Evolutionary conservation across 2,888 invertebrate genomes (phyloP).

Genomic region (Drosophila tanythrix): DNA sequence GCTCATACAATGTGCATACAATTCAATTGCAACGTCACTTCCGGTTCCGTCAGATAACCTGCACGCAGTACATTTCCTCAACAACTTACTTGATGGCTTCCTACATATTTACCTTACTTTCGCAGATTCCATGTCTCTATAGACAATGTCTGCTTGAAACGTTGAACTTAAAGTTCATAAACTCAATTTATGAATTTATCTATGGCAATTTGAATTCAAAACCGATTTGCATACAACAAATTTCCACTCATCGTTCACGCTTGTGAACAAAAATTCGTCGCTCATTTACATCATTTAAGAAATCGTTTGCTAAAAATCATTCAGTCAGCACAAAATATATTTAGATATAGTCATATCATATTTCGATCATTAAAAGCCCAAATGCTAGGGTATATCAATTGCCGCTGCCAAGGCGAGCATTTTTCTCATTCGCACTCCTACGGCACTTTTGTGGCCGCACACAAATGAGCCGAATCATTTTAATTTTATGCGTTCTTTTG

Average conservation of each 20-base stretch:
- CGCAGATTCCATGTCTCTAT: neutral
- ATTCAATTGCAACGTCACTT: conserved; percentile 75
- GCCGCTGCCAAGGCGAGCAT: neutral
- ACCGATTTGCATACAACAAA: neutral
- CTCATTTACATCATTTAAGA: neutral
- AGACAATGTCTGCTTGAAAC: neutral
- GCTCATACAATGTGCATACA: conserved; percentile 55
- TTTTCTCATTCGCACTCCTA: neutral
- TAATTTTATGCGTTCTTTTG: conserved; percentile 8
- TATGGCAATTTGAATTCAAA: neutral
- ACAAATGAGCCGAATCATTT: conserved; percentile 77
- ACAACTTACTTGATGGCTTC: conserved; percentile 4
- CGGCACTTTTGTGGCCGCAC: conserved; percentile 60
- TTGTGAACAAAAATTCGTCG: neutral
- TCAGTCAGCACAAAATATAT: neutral
- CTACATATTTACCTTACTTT: neutral
- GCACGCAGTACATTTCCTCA: neutral
- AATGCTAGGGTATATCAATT: conserved; percentile 1
- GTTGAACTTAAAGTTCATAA: neutral
- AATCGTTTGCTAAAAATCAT: neutral
- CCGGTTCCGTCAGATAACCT: conserved; percentile 55
- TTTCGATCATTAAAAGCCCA: neutral
- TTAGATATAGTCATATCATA: neutral
- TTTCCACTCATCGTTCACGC: neutral
- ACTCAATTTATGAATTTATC: neutral